Conservation (phyloP, 2,113 vertebrate genomes). For the Lynx canadensis region DNA sequence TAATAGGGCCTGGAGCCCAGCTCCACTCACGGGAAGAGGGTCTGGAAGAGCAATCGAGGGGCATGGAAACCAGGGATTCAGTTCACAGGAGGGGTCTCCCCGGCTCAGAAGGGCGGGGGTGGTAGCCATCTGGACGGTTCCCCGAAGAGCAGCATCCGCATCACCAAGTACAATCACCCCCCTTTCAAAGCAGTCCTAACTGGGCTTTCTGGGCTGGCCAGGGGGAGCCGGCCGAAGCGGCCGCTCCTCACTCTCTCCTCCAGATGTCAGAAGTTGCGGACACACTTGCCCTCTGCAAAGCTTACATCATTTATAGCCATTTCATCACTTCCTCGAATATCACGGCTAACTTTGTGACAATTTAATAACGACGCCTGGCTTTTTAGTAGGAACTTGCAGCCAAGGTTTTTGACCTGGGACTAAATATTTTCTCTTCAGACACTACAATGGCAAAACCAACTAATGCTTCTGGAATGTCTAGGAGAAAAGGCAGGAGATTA, state of each 20-base stretch:
- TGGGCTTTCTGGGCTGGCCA: conserved; percentile 4
- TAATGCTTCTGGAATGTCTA: not conserved
- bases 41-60: conserved; percentile 42
- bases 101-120: not conserved
- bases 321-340: conserved; percentile 53
- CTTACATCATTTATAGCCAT: conserved; percentile 62
- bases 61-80: not conserved
- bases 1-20: conserved; percentile 19
- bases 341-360: conserved; percentile 13
- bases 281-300: not conserved
- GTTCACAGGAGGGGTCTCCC: not conserved
- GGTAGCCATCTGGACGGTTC: not conserved
- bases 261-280: conserved; percentile 21
- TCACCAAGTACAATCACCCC: not conserved
- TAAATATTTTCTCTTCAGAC: conserved; percentile 50
- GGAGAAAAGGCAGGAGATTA: conserved; percentile 10
- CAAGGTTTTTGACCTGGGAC: conserved; percentile 18
- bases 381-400: not conserved
- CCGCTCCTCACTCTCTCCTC: not conserved
- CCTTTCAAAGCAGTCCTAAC: conserved; percentile 6
- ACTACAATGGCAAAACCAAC: not conserved
- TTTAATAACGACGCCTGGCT: conserved; percentile 37
- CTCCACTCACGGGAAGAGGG: not conserved
- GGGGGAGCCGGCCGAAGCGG: not conserved
- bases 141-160: not conserved